Conservation (phyloP, 2,113 vertebrate species). For the Alligator sinensis region DNA sequence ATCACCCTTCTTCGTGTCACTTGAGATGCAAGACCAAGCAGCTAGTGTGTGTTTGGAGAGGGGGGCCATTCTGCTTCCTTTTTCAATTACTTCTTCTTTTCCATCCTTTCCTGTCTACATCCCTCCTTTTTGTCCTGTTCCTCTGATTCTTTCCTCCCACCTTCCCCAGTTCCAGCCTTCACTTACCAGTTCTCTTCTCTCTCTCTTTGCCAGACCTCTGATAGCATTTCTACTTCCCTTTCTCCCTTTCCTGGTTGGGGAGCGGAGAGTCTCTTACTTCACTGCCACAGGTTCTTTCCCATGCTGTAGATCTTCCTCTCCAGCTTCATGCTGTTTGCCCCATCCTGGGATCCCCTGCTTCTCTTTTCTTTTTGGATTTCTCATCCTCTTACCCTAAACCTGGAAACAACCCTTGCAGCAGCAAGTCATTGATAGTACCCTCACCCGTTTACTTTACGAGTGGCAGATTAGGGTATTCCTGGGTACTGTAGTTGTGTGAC, state of each 20-base stretch:
- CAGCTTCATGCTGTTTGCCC: not conserved
- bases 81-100: not conserved
- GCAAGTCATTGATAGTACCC: no score
- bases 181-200: not conserved
- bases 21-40: not conserved
- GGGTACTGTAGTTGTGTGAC: no score
- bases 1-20: not conserved
- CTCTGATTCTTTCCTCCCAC: not conserved
- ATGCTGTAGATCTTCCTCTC: not conserved
- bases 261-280: not conserved
- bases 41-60: not conserved
- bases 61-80: not conserved
- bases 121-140: not conserved
- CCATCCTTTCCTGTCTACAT: not conserved
- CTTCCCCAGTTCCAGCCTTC: not conserved
- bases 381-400: no score
- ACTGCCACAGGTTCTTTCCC: not conserved
- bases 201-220: not conserved
- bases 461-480: no score
- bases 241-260: not conserved
- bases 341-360: no score
- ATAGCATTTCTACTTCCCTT: not conserved
- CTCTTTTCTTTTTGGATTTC: no score
- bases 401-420: no score
- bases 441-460: no score